Conservation (phyloP, 2,888 invertebrate species). For the Pyrocoelia pectoralis region DNA sequence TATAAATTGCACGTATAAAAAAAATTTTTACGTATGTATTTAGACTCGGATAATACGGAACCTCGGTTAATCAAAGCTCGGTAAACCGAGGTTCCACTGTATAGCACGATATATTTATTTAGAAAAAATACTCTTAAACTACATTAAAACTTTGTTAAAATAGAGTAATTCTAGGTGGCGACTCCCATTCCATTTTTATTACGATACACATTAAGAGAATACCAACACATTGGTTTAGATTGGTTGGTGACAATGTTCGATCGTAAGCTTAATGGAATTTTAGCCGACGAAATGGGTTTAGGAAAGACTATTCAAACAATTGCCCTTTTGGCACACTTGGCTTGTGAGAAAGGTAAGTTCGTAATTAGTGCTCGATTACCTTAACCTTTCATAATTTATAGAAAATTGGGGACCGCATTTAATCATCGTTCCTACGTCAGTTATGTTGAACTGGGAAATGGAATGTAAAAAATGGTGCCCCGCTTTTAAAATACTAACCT, state of each 20-base stretch:
- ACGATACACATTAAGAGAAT: slow-evolving; percentile 90
- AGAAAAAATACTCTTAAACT: too few species aligned
- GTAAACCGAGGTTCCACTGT: too few species aligned
- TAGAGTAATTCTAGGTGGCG: slow-evolving; percentile 76
- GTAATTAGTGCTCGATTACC: too few species aligned
- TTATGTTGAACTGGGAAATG: slow-evolving; percentile 99
- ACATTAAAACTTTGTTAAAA: too few species aligned
- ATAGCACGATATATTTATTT: too few species aligned
- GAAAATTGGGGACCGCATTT: slow-evolving; percentile 98
- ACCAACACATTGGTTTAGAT: slow-evolving; percentile 96
- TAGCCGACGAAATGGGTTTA: slow-evolving; percentile 97
- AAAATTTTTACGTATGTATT: too few species aligned
- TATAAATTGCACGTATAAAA: too few species aligned
- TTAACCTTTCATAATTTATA: slow-evolving; percentile 45
- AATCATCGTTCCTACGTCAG: slow-evolving; percentile 98
- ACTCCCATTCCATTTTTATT: slow-evolving; percentile 94
- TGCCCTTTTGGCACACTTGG: slow-evolving; percentile 91
- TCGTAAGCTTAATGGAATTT: slow-evolving; percentile 92
- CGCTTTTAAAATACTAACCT: slow-evolving; percentile 97
- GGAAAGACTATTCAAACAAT: slow-evolving; percentile 98
- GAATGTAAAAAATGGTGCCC: slow-evolving; percentile 99
- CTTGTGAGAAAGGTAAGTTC: slow-evolving; percentile 77
- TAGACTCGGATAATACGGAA: too few species aligned
- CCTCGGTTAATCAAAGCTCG: too few species aligned
- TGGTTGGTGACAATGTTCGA: slow-evolving; percentile 98